Percentiles rank a stretch among this genome's conserved stretches.
Evolutionary conservation across 2,888 invertebrate species (phyloP).

Genomic region (Taenaris catops): DNA sequence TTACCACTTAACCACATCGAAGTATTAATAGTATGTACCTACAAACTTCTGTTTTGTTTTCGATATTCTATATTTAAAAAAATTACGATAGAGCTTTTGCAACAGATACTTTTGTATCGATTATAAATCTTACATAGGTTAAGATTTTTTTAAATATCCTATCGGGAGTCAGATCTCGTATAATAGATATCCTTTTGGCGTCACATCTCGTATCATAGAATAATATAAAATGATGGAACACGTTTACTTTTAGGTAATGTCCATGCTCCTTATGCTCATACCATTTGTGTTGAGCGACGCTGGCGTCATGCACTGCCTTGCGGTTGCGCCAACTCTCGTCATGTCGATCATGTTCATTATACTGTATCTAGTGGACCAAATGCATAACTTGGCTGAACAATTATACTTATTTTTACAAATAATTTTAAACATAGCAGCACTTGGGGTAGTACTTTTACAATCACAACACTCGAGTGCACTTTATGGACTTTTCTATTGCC

Average conservation of each 20-base stretch:
- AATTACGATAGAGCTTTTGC: too few species aligned
- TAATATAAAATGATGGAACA: constrained; percentile 32
- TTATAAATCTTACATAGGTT: too few species aligned
- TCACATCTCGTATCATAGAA: too few species aligned
- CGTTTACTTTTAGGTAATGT: constrained; percentile 70
- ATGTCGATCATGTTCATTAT: constrained; percentile 60
- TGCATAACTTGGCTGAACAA: constrained; percentile 62
- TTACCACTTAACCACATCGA: too few species aligned
- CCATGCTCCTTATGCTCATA: constrained; percentile 62
- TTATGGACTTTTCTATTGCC: constrained; percentile 54
- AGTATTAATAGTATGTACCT: too few species aligned
- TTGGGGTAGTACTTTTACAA: constrained; percentile 32
- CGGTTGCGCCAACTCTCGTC: constrained; percentile 57
- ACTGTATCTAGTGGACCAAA: constrained; percentile 68
- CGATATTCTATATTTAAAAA: too few species aligned
- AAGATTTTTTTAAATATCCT: too few species aligned
- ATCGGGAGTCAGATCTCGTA: too few species aligned
- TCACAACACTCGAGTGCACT: constrained; percentile 34
- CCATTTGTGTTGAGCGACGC: constrained; percentile 51
- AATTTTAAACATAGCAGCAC: constrained; percentile 34
- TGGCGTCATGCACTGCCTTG: constrained; percentile 52
- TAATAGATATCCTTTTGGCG: too few species aligned
- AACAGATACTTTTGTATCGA: too few species aligned
- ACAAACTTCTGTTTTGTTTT: too few species aligned
- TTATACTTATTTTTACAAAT: constrained; percentile 50